These are phyloP conservation scores for Tenebrosternarchus preto DNA, from an alignment of 2,113 vertebrate genomes.

Conservation along the genomic window DNA sequence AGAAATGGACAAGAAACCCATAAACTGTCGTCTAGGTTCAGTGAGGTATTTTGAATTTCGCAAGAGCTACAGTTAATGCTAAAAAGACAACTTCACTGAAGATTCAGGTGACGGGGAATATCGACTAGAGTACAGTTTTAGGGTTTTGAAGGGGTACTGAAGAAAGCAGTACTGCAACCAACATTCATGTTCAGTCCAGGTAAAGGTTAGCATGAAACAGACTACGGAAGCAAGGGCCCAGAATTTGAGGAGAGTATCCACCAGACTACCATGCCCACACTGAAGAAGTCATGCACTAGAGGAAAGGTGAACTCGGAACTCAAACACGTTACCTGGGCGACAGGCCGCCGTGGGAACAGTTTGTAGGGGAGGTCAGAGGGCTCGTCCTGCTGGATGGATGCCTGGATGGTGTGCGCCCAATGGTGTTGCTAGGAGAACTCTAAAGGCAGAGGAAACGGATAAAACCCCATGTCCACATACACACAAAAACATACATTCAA, in stretches of 20 bases:
- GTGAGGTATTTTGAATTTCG: not conserved
- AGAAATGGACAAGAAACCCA: conserved; percentile 72
- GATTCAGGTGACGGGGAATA: too few relatives aligned
- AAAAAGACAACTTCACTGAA: too few relatives aligned
- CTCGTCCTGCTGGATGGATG: conserved; percentile 92
- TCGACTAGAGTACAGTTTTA: not conserved
- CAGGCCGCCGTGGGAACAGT: conserved; percentile 96
- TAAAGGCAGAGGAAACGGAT: conserved; percentile 58
- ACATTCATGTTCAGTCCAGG: not conserved
- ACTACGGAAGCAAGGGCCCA: conserved; percentile 9
- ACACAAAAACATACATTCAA: not conserved
- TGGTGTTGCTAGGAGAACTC: conserved; percentile 96
- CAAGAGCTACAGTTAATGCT: not conserved
- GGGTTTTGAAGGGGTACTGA: not conserved
- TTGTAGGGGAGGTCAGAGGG: conserved; percentile 95
- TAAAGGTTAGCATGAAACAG: conserved; percentile 7
- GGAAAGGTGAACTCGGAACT: not conserved
- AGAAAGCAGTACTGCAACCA: not conserved
- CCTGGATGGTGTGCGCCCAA: conserved; percentile 86
- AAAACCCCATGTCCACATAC: not conserved
- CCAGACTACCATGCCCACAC: conserved; percentile 30
- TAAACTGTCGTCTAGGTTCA: conserved; percentile 58
- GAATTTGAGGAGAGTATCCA: not conserved
- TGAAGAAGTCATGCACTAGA: conserved; percentile 33
- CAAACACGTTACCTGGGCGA: conserved; percentile 86